Evolutionary conservation across 2,797 vertebrate species (phyloP).

Genomic region (Psittacula echo): DNA sequence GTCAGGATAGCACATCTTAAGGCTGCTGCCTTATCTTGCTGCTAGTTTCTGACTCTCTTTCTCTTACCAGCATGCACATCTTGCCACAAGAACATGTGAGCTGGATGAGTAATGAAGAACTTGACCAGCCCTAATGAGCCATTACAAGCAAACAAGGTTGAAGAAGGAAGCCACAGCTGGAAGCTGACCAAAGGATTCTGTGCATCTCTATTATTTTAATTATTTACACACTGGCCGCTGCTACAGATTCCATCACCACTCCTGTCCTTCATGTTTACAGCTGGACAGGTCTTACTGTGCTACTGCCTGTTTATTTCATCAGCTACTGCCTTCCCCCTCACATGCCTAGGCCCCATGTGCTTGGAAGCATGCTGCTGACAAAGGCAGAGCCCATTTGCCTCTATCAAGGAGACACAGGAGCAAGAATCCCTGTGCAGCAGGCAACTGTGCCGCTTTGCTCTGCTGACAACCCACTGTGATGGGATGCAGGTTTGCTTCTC

Average conservation of each 20-base stretch:
- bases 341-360: fast-evolving
- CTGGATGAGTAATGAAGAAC: slow-evolving; percentile 56
- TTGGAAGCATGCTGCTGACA: fast-evolving
- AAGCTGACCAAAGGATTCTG: slow-evolving; percentile 9
- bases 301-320: not conserved
- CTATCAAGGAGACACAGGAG: not conserved
- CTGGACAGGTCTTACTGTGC: not conserved
- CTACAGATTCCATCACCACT: not conserved
- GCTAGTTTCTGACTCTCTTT: not conserved
- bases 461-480: not conserved
- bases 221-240: not conserved
- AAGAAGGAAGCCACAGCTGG: slow-evolving; percentile 30
- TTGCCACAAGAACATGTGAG: not conserved
- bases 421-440: not conserved
- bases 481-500: not conserved
- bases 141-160: slow-evolving; percentile 61
- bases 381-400: not conserved
- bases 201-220: slow-evolving; percentile 53
- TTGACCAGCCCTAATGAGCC: slow-evolving; percentile 64
- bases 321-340: not conserved
- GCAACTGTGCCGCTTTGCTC: not conserved
- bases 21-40: not conserved
- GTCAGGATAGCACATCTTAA: not conserved
- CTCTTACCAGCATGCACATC: not conserved
- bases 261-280: not conserved